Base-by-base conservation (phyloP, 2,888 invertebrate species). In the Metalampra italica region DNA sequence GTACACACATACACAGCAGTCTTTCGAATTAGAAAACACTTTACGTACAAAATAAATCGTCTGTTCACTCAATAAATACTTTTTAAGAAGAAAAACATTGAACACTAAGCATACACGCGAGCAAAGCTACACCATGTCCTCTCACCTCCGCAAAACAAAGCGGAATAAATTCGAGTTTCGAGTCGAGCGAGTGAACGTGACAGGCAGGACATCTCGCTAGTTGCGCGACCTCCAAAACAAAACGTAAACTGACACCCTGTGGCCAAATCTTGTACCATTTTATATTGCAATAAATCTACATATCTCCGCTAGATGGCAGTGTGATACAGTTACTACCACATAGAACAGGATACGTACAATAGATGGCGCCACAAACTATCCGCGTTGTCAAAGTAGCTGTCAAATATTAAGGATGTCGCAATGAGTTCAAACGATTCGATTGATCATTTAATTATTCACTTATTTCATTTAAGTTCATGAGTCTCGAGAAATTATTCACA, bases 71-170 rank as follows among this genome's bases (percentile, higher is more conserved):
- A 81, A 76, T 70, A 81, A 78, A 75, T 72, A 70, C 64, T 67
- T 67, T 68, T 62, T 61, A 71, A 59, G 56, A 74, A 71, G 70
- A 78, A 82, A 86, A 87, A 86, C 86, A 85, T 83, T 79, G 71
- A 79, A 82, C 78, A 79, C 77, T 76, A 78, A 66, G 57, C 64
- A 67, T 65, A 54, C 67, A 72, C 56, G 60, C 66, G 56, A 64
- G 61, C 66, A 56, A 59, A 54, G 60, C 53, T 37, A 62, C 68
- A 66, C 64, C 54, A 74, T 72, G 85, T 82, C 83, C 82, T 80
- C 75, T 82, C 82, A 77, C 79, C 85, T 85, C 87, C 86, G 87
- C 89, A 85, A 88, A 89, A 89, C 89, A 88, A 89, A 89, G 89
- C 88, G 89, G 89, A 88, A 88, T 80, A 76, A 68, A 71, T 56